A percentile compares a stretch with the other conserved stretches of the same genome.
phyloP scores from a whole-genome alignment of 92 coral and sea anemone species.

The Anthopleura xanthogrammica region DNA sequence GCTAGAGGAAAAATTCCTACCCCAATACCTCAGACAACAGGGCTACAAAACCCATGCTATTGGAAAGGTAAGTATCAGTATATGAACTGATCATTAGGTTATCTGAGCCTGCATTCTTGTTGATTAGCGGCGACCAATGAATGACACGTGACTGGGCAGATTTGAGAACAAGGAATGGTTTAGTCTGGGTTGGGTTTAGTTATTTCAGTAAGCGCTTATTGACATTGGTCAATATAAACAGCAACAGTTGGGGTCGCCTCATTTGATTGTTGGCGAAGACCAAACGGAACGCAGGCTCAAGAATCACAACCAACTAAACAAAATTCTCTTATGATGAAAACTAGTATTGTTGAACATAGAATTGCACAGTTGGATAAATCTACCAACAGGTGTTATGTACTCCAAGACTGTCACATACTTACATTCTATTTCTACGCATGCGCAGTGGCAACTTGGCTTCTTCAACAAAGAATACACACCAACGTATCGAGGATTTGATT shows the following conservation, averaged over 20 bases:
- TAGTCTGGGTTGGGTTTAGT: not conserved
- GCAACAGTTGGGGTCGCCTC: too few relatives aligned
- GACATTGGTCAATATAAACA: too few relatives aligned
- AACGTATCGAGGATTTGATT: constrained; percentile 93
- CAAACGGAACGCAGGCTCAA: not conserved
- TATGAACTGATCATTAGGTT: not conserved
- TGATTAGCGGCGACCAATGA: not conserved
- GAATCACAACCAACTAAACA: not conserved
- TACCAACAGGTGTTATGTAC: too few relatives aligned
- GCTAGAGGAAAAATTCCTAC: constrained; percentile 80
- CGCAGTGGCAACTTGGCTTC: constrained; percentile 98
- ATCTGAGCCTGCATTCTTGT: not conserved
- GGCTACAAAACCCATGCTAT: constrained; percentile 92
- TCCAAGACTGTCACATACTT: not conserved
- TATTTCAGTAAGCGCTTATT: too few relatives aligned
- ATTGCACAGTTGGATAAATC: not conserved
- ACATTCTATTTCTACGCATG: not conserved
- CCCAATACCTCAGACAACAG: constrained; percentile 71
- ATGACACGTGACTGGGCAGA: not conserved
- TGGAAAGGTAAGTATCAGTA: constrained; percentile 68
- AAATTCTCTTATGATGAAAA: too few relatives aligned
- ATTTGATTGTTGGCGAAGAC: not conserved
- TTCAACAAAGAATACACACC: constrained; percentile 96
- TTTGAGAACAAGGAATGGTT: not conserved
- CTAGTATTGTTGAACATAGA: not conserved